Conservation (phyloP, 2,797 vertebrate species). For the Lithobates pipiens region DNA sequence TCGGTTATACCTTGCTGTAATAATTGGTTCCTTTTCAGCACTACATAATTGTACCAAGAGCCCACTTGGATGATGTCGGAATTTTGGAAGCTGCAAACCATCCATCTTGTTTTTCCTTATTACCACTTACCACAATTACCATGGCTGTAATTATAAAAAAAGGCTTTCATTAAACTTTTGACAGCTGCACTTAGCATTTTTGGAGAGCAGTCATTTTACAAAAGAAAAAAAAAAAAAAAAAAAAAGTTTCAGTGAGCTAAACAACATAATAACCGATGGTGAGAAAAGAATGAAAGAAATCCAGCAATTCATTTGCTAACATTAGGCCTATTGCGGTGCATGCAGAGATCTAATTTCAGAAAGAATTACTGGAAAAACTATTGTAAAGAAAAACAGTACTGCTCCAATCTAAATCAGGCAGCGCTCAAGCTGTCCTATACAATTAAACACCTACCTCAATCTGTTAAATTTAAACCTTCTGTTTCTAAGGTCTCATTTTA, state of each 20-base stretch:
- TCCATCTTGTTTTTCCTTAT: constrained; percentile 31
- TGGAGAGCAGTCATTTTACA: constrained; percentile 47
- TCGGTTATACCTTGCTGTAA: background rate
- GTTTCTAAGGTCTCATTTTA: constrained; percentile 37
- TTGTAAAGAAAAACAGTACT: constrained; percentile 52
- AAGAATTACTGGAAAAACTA: constrained; percentile 48
- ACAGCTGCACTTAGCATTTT: constrained; percentile 45
- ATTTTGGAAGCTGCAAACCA: constrained; percentile 21
- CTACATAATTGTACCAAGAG: constrained; percentile 13
- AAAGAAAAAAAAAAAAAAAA: constrained; percentile 13
- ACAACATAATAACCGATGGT: constrained; percentile 48
- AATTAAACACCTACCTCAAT: constrained; percentile 57
- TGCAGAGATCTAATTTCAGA: constrained; percentile 56
- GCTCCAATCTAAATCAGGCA: constrained; percentile 46
- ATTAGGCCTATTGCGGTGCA: constrained; percentile 37
- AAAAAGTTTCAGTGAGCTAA: constrained; percentile 35
- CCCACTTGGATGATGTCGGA: constrained; percentile 6
- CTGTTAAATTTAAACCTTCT: constrained; percentile 51
- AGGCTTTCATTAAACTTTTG: constrained; percentile 49
- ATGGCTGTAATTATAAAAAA: constrained; percentile 39
- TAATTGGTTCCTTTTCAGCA: constrained; percentile 23
- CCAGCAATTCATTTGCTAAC: constrained; percentile 54
- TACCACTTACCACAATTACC: constrained; percentile 30
- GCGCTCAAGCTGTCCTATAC: constrained; percentile 48
- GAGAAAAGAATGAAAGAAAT: constrained; percentile 47